Base-by-base conservation (phyloP, 2,888 invertebrate genomes). In the Deroplatys truncata region DNA sequence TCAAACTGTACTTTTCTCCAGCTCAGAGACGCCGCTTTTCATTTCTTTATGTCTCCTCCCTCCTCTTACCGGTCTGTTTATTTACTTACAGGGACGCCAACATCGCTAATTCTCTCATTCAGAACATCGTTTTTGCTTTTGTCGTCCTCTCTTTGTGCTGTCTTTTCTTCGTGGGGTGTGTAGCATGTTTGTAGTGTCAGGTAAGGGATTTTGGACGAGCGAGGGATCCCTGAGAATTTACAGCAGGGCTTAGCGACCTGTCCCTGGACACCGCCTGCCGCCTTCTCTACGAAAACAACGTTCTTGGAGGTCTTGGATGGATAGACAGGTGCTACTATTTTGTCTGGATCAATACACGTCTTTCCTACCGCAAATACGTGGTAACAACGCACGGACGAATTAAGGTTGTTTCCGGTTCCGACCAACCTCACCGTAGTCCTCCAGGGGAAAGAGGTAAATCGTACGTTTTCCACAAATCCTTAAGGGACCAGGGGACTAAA, bases 221-320 rank as follows among this genome's bases (percentile, higher is more conserved):
- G 88, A 86, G 84, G 84, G 83, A 88, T 90, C 88, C 82, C 86
- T 85, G 90, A 86, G 88, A 90, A 90, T 90, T 90, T 90, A 90
- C 90, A 90, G 29, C 90, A 15, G 85, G 56, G 90, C 88, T 90
- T 90, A 90, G 89, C 56, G 28, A 31, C 35, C 7, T 25, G 56
- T 72, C 56, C 56, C 56, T 72, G 56, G 56, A 72, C 56, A 72
- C 20, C 25, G 56, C 56, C 56, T 56, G 7, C 20, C 9, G 56
- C 56, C 56, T 72, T 72, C 56, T 72, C 56, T 72, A 72, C 56
- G 20, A 72, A 72, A 72, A 72, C 56, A 72, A 72, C 56, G 7
- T 72, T 72, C 56, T 72, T 72, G 56, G 56, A 56, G 56, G 56
- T 5, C 8, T 56, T 16, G 56, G 5, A 72, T 72, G 25, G 56